These are phyloP conservation scores for Heliconius ismenius DNA, from an alignment of 2,888 invertebrate genomes.

Conservation along the genomic window DNA sequence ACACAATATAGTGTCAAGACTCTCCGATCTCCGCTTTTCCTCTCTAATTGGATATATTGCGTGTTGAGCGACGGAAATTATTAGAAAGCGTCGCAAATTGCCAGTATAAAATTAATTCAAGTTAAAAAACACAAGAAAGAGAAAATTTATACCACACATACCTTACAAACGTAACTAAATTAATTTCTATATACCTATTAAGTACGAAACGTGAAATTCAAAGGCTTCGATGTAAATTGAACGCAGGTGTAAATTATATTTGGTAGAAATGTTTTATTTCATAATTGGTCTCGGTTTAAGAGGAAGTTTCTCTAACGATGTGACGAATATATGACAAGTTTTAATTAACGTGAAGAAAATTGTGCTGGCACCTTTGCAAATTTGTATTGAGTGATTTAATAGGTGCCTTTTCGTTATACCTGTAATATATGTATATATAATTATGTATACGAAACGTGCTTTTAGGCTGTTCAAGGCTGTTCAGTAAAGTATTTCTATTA, in stretches of 20 bases:
- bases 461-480: neutral
- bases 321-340: conserved; percentile 24
- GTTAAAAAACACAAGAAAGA: neutral
- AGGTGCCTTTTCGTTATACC: neutral
- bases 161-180: conserved; percentile 14
- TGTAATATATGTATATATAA: neutral
- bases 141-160: neutral
- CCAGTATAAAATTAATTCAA: neutral
- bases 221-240: conserved; percentile 18
- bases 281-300: conserved; percentile 29
- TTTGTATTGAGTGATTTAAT: neutral
- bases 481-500: no score
- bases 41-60: neutral
- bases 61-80: no score
- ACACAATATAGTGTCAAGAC: neutral
- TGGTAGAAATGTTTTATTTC: conserved; percentile 26
- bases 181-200: conserved; percentile 13
- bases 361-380: neutral
- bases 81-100: neutral
- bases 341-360: conserved; percentile 11
- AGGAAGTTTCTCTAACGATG: conserved; percentile 14
- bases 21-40: neutral
- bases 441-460: neutral
- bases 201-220: conserved; percentile 19
- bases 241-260: conserved; percentile 32